phyloP scores from a whole-genome alignment of 2,888 invertebrate species.

The Parelbella ahira region DNA sequence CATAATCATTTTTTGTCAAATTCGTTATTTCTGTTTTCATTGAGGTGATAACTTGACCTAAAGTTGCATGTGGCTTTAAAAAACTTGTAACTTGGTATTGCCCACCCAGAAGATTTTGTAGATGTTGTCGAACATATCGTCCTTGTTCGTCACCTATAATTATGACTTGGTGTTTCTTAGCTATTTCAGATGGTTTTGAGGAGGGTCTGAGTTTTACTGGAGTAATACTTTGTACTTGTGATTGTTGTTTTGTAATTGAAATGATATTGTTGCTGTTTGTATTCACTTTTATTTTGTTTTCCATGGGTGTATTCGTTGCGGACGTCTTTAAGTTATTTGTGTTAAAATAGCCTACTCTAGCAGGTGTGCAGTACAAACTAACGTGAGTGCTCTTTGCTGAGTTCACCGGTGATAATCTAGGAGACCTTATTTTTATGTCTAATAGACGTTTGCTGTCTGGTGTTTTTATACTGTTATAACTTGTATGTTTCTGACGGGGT shows the following conservation, averaged over 20 bases:
- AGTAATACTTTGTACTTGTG: too few relatives aligned
- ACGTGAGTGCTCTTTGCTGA: not conserved
- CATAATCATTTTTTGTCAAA: conserved; percentile 1
- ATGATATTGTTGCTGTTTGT: too few relatives aligned
- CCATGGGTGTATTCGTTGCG: too few relatives aligned
- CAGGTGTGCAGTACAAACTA: too few relatives aligned
- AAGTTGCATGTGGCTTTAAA: not conserved
- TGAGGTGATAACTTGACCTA: not conserved
- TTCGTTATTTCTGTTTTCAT: not conserved
- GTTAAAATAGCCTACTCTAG: too few relatives aligned
- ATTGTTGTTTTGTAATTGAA: too few relatives aligned
- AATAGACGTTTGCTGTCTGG: not conserved
- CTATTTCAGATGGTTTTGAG: too few relatives aligned
- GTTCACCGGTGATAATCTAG: not conserved
- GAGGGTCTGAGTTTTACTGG: too few relatives aligned
- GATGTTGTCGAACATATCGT: not conserved
- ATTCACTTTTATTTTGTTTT: too few relatives aligned
- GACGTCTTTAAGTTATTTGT: too few relatives aligned
- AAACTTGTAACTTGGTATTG: conserved; percentile 6
- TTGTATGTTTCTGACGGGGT: not conserved
- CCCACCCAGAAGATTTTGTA: not conserved
- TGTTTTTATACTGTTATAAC: not conserved
- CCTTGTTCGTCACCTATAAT: conserved; percentile 5
- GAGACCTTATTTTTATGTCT: not conserved
- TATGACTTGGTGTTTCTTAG: not conserved